Conservation (phyloP, 2,888 invertebrate species). For the Spicauda simplicius region DNA sequence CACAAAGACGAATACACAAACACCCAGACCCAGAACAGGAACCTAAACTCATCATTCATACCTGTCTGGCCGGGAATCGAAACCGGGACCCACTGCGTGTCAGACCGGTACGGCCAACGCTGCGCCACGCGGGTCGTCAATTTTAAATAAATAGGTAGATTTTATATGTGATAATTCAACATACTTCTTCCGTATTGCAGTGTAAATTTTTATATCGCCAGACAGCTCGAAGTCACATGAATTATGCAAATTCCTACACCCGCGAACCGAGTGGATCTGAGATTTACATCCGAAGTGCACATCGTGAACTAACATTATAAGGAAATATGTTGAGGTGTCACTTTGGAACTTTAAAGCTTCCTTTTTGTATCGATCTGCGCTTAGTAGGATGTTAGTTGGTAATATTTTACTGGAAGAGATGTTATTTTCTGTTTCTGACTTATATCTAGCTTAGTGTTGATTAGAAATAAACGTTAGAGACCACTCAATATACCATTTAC, state of each 20-base stretch:
- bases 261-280: conserved; percentile 57
- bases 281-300: conserved; percentile 63
- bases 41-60: too few relatives aligned
- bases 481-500: too few relatives aligned
- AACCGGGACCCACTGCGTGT: too few relatives aligned
- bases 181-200: conserved; percentile 53
- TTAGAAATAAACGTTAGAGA: too few relatives aligned
- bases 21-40: too few relatives aligned
- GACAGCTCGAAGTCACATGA: conserved; percentile 72
- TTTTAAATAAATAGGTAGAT: too few relatives aligned
- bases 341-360: conserved; percentile 18
- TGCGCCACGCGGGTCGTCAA: too few relatives aligned
- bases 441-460: too few relatives aligned
- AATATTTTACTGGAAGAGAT: conserved; percentile 13
- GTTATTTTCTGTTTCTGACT: not conserved
- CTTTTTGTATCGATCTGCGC: conserved; percentile 3
- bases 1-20: too few relatives aligned
- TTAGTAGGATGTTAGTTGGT: conserved; percentile 2
- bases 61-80: too few relatives aligned
- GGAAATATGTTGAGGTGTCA: conserved; percentile 38
- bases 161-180: conserved; percentile 2
- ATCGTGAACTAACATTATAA: conserved; percentile 51
- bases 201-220: conserved; percentile 66
- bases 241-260: conserved; percentile 72
- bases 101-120: too few relatives aligned